These are phyloP conservation scores for Merodon equestris DNA, from an alignment of 2,888 invertebrate species.

Conservation along the genomic window DNA sequence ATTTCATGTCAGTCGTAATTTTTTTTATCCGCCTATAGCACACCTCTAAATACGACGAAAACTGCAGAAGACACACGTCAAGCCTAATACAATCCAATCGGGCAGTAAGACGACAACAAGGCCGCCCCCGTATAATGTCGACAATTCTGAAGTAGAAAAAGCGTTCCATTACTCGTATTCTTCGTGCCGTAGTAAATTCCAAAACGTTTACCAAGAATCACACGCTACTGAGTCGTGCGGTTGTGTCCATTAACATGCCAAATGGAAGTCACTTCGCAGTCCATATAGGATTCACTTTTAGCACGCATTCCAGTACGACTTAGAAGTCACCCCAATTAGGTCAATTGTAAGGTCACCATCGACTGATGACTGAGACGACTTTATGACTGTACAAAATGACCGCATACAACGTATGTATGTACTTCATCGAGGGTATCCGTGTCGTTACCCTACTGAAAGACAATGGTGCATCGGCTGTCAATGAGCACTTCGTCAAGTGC, in stretches of 20 bases:
- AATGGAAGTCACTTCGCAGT: no score
- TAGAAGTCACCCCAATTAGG: neutral
- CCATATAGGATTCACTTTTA: neutral
- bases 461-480: neutral
- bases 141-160: conserved; percentile 24
- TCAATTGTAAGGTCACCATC: no score
- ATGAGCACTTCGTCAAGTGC: conserved; percentile 1
- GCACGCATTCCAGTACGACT: conserved; percentile 7
- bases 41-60: no score
- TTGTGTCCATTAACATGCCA: no score
- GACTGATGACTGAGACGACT: no score
- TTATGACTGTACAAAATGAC: no score
- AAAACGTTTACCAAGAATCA: conserved; percentile 38
- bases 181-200: conserved; percentile 34
- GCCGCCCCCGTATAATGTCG: conserved; percentile 1
- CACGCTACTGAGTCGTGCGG: conserved; percentile 1
- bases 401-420: no score
- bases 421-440: conserved; percentile 18
- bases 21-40: no score
- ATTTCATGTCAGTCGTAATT: conserved; percentile 36
- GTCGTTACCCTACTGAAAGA: conserved; percentile 20
- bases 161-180: conserved; percentile 10
- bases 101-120: neutral
- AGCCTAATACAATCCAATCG: conserved; percentile 21
- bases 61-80: neutral